Evolutionary conservation across 2,888 invertebrate species (phyloP).

Genomic region (Coenonympha arcania): DNA sequence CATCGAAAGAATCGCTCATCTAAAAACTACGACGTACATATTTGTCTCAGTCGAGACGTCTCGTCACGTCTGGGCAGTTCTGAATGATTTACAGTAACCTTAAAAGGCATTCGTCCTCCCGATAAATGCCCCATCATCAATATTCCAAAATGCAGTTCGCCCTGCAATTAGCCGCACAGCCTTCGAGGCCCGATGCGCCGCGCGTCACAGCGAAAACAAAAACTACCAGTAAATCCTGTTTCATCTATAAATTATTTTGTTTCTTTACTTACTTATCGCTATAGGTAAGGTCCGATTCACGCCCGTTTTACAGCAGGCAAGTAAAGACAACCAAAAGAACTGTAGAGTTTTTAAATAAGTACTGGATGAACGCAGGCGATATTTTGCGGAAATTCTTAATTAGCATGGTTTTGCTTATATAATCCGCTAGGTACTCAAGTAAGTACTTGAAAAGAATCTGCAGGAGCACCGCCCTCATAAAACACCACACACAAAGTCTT

Average conservation of each 20-base stretch:
- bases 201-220: constrained; percentile 58
- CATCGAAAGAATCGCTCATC: constrained; percentile 57
- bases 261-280: constrained; percentile 20
- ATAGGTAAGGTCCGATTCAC: no score
- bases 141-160: constrained; percentile 72
- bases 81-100: constrained; percentile 70
- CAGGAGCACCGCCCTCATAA: no score
- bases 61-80: constrained; percentile 66
- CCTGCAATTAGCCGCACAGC: constrained; percentile 69
- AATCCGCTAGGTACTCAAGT: no score
- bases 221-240: constrained; percentile 64
- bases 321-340: no score
- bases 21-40: constrained; percentile 64
- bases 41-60: constrained; percentile 67
- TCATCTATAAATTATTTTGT: constrained; percentile 46
- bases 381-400: no score
- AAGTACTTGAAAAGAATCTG: no score
- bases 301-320: no score
- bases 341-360: no score
- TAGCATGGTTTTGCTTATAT: no score
- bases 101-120: constrained; percentile 69
- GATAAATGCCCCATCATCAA: constrained; percentile 73
- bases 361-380: no score
- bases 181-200: constrained; percentile 64
- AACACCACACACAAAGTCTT: no score